Evolutionary conservation across 2,113 vertebrate species (phyloP).

Genomic region (Marmota monax): DNA sequence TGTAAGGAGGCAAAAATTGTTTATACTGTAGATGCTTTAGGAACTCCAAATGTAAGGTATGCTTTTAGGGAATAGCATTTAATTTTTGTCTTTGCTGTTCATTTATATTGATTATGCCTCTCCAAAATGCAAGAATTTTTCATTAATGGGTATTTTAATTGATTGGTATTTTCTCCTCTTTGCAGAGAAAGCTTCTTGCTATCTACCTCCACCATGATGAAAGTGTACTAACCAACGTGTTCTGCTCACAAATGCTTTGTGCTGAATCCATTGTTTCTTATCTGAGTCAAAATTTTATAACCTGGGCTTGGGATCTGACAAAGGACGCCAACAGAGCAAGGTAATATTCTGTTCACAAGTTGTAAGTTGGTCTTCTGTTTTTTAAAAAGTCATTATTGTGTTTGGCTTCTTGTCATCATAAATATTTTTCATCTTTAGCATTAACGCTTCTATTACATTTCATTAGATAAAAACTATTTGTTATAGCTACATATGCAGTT

Average conservation of each 20-base stretch:
- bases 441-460: slow-evolving; percentile 55
- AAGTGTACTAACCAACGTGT: slow-evolving; percentile 99
- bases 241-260: slow-evolving; percentile 99
- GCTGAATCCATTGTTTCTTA: slow-evolving; percentile 99
- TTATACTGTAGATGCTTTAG: slow-evolving; percentile 42
- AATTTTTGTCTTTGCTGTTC: slow-evolving; percentile 57
- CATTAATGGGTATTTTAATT: slow-evolving; percentile 62
- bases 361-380: slow-evolving; percentile 56
- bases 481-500: slow-evolving; percentile 43
- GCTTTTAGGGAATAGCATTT: slow-evolving; percentile 43
- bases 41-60: background rate
- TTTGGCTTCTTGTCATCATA: slow-evolving; percentile 61
- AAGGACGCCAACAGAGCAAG: slow-evolving; percentile 99
- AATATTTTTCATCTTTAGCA: slow-evolving; percentile 54
- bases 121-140: slow-evolving; percentile 56
- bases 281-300: slow-evolving; percentile 99
- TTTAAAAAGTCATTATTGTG: background rate
- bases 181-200: slow-evolving; percentile 99
- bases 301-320: slow-evolving; percentile 99
- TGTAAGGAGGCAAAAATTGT: slow-evolving; percentile 53
- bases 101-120: background rate
- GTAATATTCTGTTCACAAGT: slow-evolving; percentile 85
- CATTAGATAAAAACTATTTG: slow-evolving; percentile 38
- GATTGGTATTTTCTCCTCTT: slow-evolving; percentile 74
- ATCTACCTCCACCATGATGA: slow-evolving; percentile 99